Evolutionary conservation across 1,140 invertebrate species (phyloP), one percentile per base, ranked within the genome.

Genomic region (Acromyrmex echinatior): DNA sequence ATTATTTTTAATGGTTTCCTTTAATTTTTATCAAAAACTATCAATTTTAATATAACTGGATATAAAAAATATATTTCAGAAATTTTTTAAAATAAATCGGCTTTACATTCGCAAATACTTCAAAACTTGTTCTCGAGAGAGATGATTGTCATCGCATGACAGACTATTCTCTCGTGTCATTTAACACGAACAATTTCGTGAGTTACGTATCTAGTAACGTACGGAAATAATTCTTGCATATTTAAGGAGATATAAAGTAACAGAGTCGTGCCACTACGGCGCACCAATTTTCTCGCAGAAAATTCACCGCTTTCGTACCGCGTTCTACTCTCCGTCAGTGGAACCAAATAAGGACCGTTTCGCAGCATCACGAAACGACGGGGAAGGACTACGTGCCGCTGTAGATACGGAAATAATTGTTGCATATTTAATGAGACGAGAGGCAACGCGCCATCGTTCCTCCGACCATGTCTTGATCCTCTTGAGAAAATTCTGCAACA

Each of bases 361-460:
- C 79, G 73, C 80, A 80, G 58, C 84, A 21, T 90, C 89, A 68
- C 85, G 78, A 62, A 87, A 65, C 70, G 51, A 86, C 25, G 31
- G 18, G 49, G n/a, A 77, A 86, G 39, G 49, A 58, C 70, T 88
- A 90, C 89, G 89, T 90, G 88, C 85, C 78, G 35, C 58, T 66
- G 76, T 56, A 82, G 60, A 79, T 82, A 90, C 88, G 89, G 89
- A 88, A 91, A 92, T 91, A 93, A 93, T 93, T 91, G 91, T 91
- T 88, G 91, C 88, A 90, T 93, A 92, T 93, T 91, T 91, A 91
- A 92, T 86, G 88, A 90, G 86, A 88, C 51, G 76, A 65, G 87
- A 86, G 86, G 76, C 81, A 62, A 87, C 68, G 45, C 45, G 60
- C 31, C 62, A 28, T 82, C 86, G 78, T 89, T 86, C 81, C 73